These are phyloP conservation scores for Sebastes steindachneri DNA, from an alignment of 2,797 vertebrate species.

Conservation along the genomic window DNA sequence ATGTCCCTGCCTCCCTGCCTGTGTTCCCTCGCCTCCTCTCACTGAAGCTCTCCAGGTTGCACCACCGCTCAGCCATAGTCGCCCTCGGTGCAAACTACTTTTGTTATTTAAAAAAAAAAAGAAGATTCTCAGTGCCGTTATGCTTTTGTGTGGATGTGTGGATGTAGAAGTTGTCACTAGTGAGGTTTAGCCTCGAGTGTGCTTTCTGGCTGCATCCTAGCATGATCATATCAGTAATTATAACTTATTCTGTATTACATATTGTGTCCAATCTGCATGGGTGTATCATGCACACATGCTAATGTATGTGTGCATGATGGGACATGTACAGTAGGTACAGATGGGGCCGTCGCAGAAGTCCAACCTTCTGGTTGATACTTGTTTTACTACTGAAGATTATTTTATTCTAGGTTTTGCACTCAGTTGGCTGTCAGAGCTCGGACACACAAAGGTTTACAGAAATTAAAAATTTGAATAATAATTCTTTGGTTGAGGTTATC, in stretches of 20 bases:
- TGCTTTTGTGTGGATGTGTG: not conserved
- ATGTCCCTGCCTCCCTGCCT: slow-evolving; percentile 47
- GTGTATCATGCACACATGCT: not conserved
- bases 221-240: slow-evolving; percentile 1
- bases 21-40: slow-evolving; percentile 56
- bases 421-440: not conserved
- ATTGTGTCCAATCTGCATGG: not conserved
- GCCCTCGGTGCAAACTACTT: slow-evolving; percentile 33
- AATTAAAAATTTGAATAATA: not conserved
- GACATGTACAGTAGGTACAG: not conserved
- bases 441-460: not conserved
- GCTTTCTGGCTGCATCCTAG: not conserved
- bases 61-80: slow-evolving; percentile 28
- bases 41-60: slow-evolving; percentile 50
- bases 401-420: not conserved
- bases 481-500: not conserved
- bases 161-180: slow-evolving; percentile 11
- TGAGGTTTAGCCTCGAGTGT: not conserved
- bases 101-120: not conserved
- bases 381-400: not conserved
- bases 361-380: not conserved
- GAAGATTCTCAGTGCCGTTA: not conserved
- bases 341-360: not conserved
- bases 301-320: not conserved
- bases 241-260: not conserved